Evolutionary conservation across 2,797 vertebrate genomes (phyloP).

Genomic region (Propithecus deckenii): DNA sequence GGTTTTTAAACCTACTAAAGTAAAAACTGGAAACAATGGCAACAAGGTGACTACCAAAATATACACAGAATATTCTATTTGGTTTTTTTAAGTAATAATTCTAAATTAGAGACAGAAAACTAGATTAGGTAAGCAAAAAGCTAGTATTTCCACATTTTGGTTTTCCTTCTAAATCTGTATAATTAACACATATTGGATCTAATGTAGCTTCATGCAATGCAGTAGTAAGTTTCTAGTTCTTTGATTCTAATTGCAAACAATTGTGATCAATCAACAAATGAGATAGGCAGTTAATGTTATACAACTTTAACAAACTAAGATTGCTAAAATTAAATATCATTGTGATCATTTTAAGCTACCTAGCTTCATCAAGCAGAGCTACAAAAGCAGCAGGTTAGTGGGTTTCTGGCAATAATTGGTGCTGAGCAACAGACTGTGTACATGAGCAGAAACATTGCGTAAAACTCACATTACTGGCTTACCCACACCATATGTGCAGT

Average conservation of each 20-base stretch:
- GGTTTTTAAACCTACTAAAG: conserved; percentile 41
- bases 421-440: conserved; percentile 63
- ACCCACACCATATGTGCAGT: conserved; percentile 64
- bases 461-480: conserved; percentile 58
- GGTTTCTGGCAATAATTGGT: conserved; percentile 66
- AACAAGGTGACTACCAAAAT: conserved; percentile 14
- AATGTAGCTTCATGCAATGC: neutral
- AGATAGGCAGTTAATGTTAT: neutral
- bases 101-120: neutral
- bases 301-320: conserved; percentile 45
- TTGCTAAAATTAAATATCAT: neutral
- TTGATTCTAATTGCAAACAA: conserved; percentile 37
- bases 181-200: neutral
- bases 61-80: conserved; percentile 4
- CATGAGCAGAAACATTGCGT: conserved; percentile 51
- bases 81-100: neutral
- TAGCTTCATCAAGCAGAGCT: conserved; percentile 43
- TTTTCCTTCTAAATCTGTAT: neutral
- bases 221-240: neutral
- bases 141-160: conserved; percentile 26
- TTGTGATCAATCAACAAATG: conserved; percentile 36
- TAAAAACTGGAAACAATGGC: conserved; percentile 31
- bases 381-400: conserved; percentile 52
- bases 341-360: conserved; percentile 56
- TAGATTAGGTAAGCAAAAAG: conserved; percentile 1